These are phyloP conservation scores for Muraenolepis orangiensis DNA, from an alignment of 2,797 vertebrate genomes.

Conservation along the genomic window DNA sequence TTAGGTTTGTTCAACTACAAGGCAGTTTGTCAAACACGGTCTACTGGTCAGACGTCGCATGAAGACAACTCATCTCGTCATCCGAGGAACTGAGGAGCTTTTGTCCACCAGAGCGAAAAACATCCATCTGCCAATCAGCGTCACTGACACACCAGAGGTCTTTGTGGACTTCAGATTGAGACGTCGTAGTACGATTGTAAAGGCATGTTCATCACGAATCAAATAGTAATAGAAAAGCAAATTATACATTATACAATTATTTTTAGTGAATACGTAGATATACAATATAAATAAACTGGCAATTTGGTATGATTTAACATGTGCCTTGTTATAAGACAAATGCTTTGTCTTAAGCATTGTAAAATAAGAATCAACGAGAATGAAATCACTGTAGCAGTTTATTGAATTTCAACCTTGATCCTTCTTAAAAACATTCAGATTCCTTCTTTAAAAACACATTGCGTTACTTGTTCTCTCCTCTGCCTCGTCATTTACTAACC, in stretches of 20 bases:
- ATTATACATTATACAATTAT: too few species aligned
- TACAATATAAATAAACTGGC: not conserved
- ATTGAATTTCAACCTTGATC: slow-evolving; percentile 54
- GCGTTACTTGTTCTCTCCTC: slow-evolving; percentile 26
- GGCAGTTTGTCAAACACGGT: not conserved
- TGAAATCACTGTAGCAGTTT: slow-evolving; percentile 25
- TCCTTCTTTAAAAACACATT: slow-evolving; percentile 57
- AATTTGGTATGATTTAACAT: not conserved
- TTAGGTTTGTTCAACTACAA: not conserved
- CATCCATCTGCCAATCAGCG: too few species aligned
- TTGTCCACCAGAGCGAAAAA: too few species aligned
- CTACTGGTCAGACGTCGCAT: not conserved
- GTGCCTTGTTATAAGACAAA: too few species aligned
- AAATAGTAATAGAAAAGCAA: too few species aligned
- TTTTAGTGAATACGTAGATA: not conserved
- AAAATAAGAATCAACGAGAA: slow-evolving; percentile 5
- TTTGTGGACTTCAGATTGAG: too few species aligned
- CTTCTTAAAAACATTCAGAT: slow-evolving; percentile 63
- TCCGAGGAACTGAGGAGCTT: too few species aligned
- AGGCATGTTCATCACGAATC: too few species aligned
- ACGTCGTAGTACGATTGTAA: too few species aligned
- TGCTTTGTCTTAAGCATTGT: too few species aligned
- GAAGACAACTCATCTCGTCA: not conserved
- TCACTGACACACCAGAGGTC: too few species aligned
- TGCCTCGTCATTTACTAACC: slow-evolving; percentile 26